phyloP scores from a whole-genome alignment of 2,113 vertebrate genomes.

The Dascyllus trimaculatus region DNA sequence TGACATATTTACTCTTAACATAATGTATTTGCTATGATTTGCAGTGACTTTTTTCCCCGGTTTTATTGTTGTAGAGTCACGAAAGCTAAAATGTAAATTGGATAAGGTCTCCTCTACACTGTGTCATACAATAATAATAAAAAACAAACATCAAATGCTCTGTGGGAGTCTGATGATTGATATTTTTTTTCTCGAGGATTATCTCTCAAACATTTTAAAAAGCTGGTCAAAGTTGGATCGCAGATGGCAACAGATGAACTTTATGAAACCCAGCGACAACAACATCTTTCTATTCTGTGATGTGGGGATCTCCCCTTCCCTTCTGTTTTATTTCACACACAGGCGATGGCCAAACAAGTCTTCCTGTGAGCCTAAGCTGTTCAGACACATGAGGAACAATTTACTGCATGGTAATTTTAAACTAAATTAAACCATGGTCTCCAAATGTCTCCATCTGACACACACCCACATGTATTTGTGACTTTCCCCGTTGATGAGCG shows the following conservation, averaged over 20 bases:
- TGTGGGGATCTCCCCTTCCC: slow-evolving; percentile 59
- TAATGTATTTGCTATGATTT: background rate
- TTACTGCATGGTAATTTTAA: slow-evolving; percentile 48
- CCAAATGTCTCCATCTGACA: slow-evolving; percentile 46
- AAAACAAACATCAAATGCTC: slow-evolving; percentile 27
- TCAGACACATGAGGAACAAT: slow-evolving; percentile 67
- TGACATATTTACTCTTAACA: background rate
- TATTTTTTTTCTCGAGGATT: slow-evolving; percentile 36
- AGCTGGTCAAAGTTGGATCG: slow-evolving; percentile 50
- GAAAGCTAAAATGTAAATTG: background rate
- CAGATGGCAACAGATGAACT: slow-evolving; percentile 68
- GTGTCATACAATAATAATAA: slow-evolving; percentile 3
- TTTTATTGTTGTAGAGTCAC: background rate
- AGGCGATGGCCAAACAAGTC: slow-evolving; percentile 47
- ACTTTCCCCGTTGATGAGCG: slow-evolving; percentile 46
- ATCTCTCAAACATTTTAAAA: slow-evolving; percentile 55
- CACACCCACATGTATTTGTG: slow-evolving; percentile 34
- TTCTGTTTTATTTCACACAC: slow-evolving; percentile 68
- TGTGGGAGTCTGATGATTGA: slow-evolving; percentile 8
- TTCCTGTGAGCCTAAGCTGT: slow-evolving; percentile 41
- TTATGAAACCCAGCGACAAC: slow-evolving; percentile 64
- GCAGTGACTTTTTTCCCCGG: background rate
- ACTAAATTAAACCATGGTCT: slow-evolving; percentile 61
- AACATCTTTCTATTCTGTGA: slow-evolving; percentile 53
- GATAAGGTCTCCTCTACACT: background rate